Evolutionary conservation across 2,113 vertebrate species (phyloP).

Genomic region (Chroicocephalus ridibundus): DNA sequence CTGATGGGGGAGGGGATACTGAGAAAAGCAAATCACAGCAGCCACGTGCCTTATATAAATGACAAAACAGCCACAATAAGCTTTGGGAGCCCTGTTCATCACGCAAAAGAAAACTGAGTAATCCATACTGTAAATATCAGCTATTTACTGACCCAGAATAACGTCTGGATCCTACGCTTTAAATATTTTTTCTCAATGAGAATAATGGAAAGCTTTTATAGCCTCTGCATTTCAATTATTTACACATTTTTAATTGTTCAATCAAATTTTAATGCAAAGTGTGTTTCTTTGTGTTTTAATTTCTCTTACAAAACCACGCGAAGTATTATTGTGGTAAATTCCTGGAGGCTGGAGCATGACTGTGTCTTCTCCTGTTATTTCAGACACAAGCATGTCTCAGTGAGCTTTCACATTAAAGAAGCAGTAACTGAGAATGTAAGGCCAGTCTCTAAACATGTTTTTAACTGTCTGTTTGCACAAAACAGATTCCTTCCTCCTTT

Average conservation of each 20-base stretch:
- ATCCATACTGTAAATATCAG: constrained; percentile 21
- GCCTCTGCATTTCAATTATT: constrained; percentile 15
- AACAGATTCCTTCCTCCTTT: not conserved
- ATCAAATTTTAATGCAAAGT: not conserved
- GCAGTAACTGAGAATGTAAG: not conserved
- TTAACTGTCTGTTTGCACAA: not conserved
- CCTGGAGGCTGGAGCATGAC: not conserved
- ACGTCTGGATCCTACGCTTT: not conserved
- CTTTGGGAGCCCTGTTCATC: constrained; percentile 23
- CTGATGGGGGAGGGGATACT: constrained; percentile 57
- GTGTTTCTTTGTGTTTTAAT: not conserved
- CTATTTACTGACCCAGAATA: not conserved
- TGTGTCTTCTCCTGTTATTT: not conserved
- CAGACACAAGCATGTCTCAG: not conserved
- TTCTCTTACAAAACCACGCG: not conserved
- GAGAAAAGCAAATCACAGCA: constrained; percentile 69
- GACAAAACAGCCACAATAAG: constrained; percentile 49
- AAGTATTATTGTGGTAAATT: not conserved
- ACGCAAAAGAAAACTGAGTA: constrained; percentile 40
- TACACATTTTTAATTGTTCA: not conserved
- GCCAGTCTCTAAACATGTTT: not conserved
- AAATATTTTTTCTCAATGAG: not conserved
- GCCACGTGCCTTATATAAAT: constrained; percentile 50
- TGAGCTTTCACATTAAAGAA: not conserved
- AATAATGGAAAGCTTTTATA: not conserved